Conservation (phyloP, 2,113 vertebrate genomes). For the Anser cygnoides region DNA sequence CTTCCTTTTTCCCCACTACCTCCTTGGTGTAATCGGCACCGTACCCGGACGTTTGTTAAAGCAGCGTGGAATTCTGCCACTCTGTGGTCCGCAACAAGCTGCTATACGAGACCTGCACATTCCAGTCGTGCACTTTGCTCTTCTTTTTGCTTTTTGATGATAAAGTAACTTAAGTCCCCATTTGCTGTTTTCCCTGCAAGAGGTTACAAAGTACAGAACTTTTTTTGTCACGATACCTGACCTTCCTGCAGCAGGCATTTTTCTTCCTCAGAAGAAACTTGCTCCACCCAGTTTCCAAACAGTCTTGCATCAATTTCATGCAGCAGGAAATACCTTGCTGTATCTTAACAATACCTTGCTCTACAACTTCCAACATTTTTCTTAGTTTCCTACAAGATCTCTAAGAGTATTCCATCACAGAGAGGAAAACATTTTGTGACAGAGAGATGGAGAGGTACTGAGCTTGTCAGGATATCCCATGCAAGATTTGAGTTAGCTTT, state of each 20-base stretch:
- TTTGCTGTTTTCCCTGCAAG: not conserved
- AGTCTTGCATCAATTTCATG: not conserved
- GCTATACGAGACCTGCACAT: rapidly evolving
- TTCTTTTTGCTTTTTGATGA: rapidly evolving
- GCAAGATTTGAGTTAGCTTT: not conserved
- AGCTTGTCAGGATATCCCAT: not conserved
- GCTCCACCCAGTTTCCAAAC: not conserved
- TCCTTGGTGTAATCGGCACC: rapidly evolving
- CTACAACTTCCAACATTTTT: not conserved
- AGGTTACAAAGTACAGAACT: not conserved
- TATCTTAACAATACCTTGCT: not conserved
- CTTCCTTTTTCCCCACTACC: not conserved
- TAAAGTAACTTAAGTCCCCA: not conserved
- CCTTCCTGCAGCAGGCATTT: not conserved
- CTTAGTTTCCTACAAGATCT: not conserved
- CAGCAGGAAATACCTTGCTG: not conserved
- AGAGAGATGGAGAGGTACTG: not conserved
- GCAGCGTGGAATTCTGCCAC: rapidly evolving
- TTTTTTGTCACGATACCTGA: not conserved
- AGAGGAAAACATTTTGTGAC: not conserved
- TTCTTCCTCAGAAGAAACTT: not conserved
- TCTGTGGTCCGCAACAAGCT: too few relatives aligned
- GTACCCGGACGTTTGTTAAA: not conserved
- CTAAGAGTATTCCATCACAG: not conserved
- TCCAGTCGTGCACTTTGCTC: not conserved